These are phyloP conservation scores for Tetramorium parvispinum DNA, from an alignment of 1,140 invertebrate species.

Conservation along the genomic window DNA sequence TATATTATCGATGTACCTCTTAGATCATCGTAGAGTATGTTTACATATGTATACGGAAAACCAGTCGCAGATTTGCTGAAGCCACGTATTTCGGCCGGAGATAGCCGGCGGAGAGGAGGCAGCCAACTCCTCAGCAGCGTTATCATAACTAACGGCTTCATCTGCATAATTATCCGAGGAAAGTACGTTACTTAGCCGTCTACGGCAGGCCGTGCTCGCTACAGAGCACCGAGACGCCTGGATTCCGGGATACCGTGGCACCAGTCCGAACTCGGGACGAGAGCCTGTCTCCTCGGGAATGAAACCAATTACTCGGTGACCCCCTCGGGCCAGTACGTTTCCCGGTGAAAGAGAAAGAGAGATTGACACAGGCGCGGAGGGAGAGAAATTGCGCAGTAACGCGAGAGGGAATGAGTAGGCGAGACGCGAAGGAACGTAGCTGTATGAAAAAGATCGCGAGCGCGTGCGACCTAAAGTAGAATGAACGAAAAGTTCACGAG, in stretches of 20 bases:
- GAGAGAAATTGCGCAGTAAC: slow-evolving; percentile 75
- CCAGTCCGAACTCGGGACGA: slow-evolving; percentile 78
- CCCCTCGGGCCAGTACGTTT: slow-evolving; percentile 80
- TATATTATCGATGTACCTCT: neutral
- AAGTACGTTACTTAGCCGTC: slow-evolving; percentile 82
- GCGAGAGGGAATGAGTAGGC: slow-evolving; percentile 64
- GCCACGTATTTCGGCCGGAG: slow-evolving; percentile 27
- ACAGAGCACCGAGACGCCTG: slow-evolving; percentile 73
- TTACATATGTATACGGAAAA: neutral
- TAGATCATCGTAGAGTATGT: neutral
- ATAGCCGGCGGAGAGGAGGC: slow-evolving; percentile 37
- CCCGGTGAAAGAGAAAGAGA: slow-evolving; percentile 65
- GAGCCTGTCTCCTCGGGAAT: slow-evolving; percentile 83
- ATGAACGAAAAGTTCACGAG: neutral
- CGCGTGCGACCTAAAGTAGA: slow-evolving; percentile 1
- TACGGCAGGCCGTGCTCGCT: slow-evolving; percentile 71
- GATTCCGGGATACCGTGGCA: slow-evolving; percentile 75
- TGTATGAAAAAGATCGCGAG: slow-evolving; percentile 54
- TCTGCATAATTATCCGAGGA: slow-evolving; percentile 84
- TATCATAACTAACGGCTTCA: slow-evolving; percentile 84
- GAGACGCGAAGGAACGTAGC: slow-evolving; percentile 41
- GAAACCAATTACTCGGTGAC: slow-evolving; percentile 85
- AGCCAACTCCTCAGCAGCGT: slow-evolving; percentile 69
- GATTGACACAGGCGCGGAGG: slow-evolving; percentile 42
- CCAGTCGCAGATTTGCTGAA: slow-evolving; percentile 48